Evolutionary conservation across 2,113 vertebrate genomes (phyloP).

Genomic region (Nothocercus julius): DNA sequence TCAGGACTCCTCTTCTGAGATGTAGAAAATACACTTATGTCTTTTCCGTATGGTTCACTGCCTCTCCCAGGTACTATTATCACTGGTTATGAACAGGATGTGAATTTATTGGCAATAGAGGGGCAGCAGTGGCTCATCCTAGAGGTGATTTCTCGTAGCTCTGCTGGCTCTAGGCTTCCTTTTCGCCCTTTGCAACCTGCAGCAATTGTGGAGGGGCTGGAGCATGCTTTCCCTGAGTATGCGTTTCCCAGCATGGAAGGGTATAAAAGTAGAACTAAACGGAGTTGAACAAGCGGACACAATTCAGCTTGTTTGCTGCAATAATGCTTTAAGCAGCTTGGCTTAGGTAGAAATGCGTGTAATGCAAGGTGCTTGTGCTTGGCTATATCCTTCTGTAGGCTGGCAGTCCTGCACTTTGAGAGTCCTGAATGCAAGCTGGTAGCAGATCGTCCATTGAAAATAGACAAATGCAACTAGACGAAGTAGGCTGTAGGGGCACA

Average conservation of each 20-base stretch:
- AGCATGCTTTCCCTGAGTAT: neutral
- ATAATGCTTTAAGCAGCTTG: neutral
- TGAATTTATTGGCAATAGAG: neutral
- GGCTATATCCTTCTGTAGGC: neutral
- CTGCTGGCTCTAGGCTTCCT: neutral
- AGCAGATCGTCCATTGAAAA: neutral
- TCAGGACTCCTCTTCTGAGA: neutral
- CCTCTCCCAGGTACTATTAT: neutral
- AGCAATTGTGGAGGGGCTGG: neutral
- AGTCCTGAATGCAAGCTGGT: neutral
- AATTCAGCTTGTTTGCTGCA: neutral
- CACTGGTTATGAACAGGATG: neutral
- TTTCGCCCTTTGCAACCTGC: neutral
- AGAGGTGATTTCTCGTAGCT: neutral
- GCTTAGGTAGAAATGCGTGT: neutral
- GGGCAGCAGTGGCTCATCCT: neutral
- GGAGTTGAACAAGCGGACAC: neutral
- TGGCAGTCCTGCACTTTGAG: neutral
- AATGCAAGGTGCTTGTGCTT: neutral
- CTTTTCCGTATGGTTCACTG: neutral
- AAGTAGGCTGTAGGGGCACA: neutral
- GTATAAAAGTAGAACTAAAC: neutral
- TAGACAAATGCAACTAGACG: neutral
- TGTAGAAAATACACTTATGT: neutral
- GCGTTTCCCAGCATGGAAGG: neutral